Evolutionary conservation across 2,888 invertebrate genomes (phyloP).

Genomic region (Gonocerus acuteangulatus): DNA sequence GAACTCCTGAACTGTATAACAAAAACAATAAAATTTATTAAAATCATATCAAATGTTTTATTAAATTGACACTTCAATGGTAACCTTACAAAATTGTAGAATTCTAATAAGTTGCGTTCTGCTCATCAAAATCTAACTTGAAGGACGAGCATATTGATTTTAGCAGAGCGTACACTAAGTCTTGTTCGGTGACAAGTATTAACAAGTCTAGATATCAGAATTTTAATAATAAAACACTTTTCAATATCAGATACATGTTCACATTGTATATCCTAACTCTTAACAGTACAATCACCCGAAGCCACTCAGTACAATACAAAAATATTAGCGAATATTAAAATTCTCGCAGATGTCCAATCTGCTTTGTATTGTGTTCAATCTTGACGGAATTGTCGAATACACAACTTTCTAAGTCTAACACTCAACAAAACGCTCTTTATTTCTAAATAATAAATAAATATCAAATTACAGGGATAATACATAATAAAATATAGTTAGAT

Average conservation of each 20-base stretch:
- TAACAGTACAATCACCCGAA: conserved; percentile 13
- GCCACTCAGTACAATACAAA: conserved; percentile 13
- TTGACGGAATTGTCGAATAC: conserved; percentile 3
- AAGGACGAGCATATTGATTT: conserved; percentile 1
- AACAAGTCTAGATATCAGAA: neutral
- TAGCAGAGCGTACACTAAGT: neutral
- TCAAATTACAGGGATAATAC: conserved; percentile 12
- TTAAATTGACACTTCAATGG: conserved; percentile 19
- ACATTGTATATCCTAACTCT: conserved; percentile 2
- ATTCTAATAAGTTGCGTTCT: neutral
- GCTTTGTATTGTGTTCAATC: conserved; percentile 11
- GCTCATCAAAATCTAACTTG: neutral
- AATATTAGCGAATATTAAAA: conserved; percentile 11
- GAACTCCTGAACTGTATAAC: conserved; percentile 12
- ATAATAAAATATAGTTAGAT: conserved; percentile 30
- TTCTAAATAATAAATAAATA: conserved; percentile 29
- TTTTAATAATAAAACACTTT: neutral
- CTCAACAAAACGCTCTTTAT: neutral
- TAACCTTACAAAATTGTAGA: conserved; percentile 9
- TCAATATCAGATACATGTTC: too few relatives aligned
- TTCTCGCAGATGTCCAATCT: neutral
- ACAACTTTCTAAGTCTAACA: conserved; percentile 5
- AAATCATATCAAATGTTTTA: conserved; percentile 2
- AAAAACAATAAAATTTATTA: conserved; percentile 7
- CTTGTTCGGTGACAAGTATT: conserved; percentile 2